These are phyloP conservation scores for Smittia aterrima DNA, from an alignment of 2,888 invertebrate genomes.

Conservation along the genomic window DNA sequence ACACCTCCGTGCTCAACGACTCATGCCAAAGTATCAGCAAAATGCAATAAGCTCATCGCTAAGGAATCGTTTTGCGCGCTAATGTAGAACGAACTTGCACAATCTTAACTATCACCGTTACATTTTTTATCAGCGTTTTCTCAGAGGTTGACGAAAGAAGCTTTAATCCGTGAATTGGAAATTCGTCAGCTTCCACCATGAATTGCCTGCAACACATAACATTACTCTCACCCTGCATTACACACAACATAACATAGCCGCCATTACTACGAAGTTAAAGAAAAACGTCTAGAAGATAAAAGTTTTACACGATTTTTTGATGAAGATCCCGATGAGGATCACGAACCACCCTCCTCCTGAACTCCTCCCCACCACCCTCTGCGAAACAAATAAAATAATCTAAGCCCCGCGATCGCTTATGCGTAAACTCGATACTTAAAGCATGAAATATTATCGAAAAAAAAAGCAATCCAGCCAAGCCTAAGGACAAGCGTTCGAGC, in stretches of 20 bases:
- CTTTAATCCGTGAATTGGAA: neutral
- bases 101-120: neutral
- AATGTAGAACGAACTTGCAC: conserved; percentile 21
- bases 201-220: conserved; percentile 4
- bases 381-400: neutral
- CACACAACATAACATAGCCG: neutral
- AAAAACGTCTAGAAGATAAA: too few species aligned
- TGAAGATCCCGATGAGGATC: too few species aligned
- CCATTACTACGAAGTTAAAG: neutral
- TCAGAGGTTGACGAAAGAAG: neutral
- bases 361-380: too few species aligned
- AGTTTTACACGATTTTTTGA: too few species aligned
- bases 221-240: neutral
- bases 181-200: neutral
- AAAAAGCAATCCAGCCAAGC: neutral
- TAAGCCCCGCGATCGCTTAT: neutral
- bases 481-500: neutral
- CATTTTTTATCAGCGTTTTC: neutral
- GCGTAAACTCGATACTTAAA: neutral
- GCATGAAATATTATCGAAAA: neutral
- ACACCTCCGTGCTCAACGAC: neutral
- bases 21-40: neutral
- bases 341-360: too few species aligned
- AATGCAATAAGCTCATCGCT: conserved; percentile 31
- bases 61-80: conserved; percentile 36